A percentile compares a stretch with the other conserved stretches of the same genome.
phyloP scores from a whole-genome alignment of 2,797 vertebrate species.

The Catharus ustulatus region DNA sequence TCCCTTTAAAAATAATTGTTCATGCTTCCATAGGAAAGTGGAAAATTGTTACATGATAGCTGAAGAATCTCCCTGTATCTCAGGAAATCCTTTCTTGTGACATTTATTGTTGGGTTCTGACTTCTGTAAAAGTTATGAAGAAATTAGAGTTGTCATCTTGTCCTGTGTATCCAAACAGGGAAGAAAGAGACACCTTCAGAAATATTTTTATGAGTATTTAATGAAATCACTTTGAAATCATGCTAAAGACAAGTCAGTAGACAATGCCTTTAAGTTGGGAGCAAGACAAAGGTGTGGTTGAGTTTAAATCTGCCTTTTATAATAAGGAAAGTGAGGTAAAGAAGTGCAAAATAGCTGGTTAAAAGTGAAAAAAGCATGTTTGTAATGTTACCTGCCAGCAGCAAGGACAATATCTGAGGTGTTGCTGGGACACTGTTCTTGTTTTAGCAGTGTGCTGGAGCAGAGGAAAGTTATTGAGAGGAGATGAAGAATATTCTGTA shows the following conservation, averaged over 20 bases:
- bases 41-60: conserved; percentile 25
- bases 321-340: not conserved
- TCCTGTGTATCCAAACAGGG: conserved; percentile 48
- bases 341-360: conserved; percentile 6
- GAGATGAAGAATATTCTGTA: not conserved
- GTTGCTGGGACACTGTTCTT: not conserved
- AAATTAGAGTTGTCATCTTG: conserved; percentile 53
- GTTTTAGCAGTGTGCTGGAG: not conserved
- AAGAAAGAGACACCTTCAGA: conserved; percentile 55
- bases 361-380: not conserved
- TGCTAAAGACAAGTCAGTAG: not conserved
- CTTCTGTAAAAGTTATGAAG: conserved; percentile 57
- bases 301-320: not conserved
- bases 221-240: not conserved
- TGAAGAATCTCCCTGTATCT: conserved; percentile 23
- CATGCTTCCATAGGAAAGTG: not conserved
- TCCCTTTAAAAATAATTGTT: not conserved
- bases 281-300: not conserved
- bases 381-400: conserved; percentile 6
- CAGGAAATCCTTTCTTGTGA: conserved; percentile 73
- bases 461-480: not conserved
- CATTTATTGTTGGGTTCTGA: conserved; percentile 57
- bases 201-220: conserved; percentile 44
- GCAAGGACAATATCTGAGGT: not conserved
- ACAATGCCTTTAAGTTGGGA: not conserved